Base-by-base conservation (phyloP, 1,140 invertebrate species). In the Pogonomyrmex barbatus region DNA sequence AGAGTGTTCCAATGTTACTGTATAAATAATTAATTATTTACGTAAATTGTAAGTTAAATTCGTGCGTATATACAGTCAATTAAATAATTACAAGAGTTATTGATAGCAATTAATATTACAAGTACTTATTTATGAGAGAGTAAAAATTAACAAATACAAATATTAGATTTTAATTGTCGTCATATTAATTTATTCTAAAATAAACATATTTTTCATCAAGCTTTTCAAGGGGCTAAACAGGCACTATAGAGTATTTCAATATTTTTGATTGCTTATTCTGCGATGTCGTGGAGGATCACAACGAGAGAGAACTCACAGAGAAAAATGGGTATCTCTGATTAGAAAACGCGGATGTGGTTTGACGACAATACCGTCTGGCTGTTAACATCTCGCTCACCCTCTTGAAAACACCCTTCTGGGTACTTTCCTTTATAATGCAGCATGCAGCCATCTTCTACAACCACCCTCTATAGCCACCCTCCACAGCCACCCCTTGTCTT, bases 301-400 rank as follows among this genome's bases (percentile, higher is more conserved):
- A 36, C 50, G 8, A 36, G 33, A 36, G 33, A 33, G 5, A n/a
- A 63, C n/a, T 78, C 52, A 10, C 42, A 14, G 6, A 14, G 60
- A 52, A 24, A 9, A 88, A 88, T 58, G 90, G 85, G 83, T 62
- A 62, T 30, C 82, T 84, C 90, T 91, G 87, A 91, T 89, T 91
- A 90, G 89, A 79, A 89, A 79, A 73, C 58, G 56, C 58, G 87
- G 87, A 84, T 78, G 90, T 86, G 85, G 82, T 76, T 50, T 83
- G 83, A 87, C 79, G 89, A 92, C 89, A 89, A 90, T 88, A 73
- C 71, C 58, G 90, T 91, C 90, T 89, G 87, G 84, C 89, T 88
- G 90, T 91, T 91, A 91, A 91, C 90, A 90, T 91, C 79, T 89
- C 79, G 82, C 71, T 67, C 77, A 62, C 56, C n/a, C 85, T 79